These are phyloP conservation scores for Poeciliopsis gracilis DNA, from an alignment of 2,797 vertebrate genomes.

Conservation along the genomic window DNA sequence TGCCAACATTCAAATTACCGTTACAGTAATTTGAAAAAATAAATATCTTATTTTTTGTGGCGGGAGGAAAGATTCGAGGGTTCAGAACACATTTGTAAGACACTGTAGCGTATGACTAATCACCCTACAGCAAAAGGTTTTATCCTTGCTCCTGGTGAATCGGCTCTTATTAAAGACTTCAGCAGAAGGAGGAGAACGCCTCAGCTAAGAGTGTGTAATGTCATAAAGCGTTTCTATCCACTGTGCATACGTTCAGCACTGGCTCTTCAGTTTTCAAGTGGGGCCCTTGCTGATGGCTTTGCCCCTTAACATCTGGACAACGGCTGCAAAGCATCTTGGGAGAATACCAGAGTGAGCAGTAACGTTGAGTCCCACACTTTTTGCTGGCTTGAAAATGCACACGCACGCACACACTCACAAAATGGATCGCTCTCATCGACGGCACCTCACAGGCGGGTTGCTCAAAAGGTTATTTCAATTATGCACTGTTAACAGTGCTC, in stretches of 20 bases:
- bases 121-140: neutral
- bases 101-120: neutral
- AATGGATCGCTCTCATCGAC: conserved; percentile 21
- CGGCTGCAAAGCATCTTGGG: neutral
- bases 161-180: neutral
- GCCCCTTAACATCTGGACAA: neutral
- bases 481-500: neutral
- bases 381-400: neutral
- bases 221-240: conserved; percentile 6
- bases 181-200: neutral
- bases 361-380: conserved; percentile 11
- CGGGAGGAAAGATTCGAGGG: neutral
- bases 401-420: neutral
- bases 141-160: neutral
- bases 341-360: neutral
- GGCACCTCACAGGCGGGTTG: conserved; percentile 1
- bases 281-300: neutral
- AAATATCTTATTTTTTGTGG: no score
- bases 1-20: no score
- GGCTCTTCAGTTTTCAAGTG: conserved; percentile 13
- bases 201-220: neutral
- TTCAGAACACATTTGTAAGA: neutral
- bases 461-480: conserved; percentile 13
- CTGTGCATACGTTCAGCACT: conserved; percentile 1
- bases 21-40: no score